Base-by-base conservation (phyloP, 2,797 vertebrate genomes). In the Falco concolor region DNA sequence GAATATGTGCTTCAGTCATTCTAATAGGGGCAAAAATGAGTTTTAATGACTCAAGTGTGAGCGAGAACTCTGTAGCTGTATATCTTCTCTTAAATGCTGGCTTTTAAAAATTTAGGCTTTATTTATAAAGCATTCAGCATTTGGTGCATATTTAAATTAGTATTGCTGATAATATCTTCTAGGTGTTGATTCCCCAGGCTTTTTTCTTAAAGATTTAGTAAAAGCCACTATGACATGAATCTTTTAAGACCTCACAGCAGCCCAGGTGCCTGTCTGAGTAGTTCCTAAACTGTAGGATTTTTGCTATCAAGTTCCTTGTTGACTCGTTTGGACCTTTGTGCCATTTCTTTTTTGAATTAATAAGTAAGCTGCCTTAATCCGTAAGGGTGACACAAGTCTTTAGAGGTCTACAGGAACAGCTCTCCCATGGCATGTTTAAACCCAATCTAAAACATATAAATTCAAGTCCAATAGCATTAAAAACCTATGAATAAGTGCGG, bases 141-240 rank as follows among this genome's bases (percentile, higher is more conserved):
- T 83, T 56, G 64, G 34, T 34, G 32, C 6, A 30, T 89, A 73
- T 80, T 91, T 82, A 74, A 83, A 38, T 67, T 15, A 63, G 23
- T 0, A 0, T 57, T 75, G 57, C 61, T 80, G 56, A 53, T 60
- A 61, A 2, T 42, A 30, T 42, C 17, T 57, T 57, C 8, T 52
- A 53, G 3, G n/a, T 70, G 10, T 63, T 2, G 2, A 54, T 89
- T 82, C 32, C 27, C 25, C 6, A 40, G 50, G 54, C n/a, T 64
- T 28, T 83, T 84, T 81, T 65, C 56, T 28, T 87, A 27, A 87
- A 91, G 72, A 68, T 53, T 64, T 84, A 80, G n/a, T 68, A 65
- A 45, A 84, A 87, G 27, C 23, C 2, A 2, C 38, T 42, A 25
- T 36, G 28, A 85, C 80, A 87, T 45, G 2, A 56, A 57, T 42